Conservation (phyloP, 53 echinoderm and acorn worm species). For the Holothuria leucospilota region DNA sequence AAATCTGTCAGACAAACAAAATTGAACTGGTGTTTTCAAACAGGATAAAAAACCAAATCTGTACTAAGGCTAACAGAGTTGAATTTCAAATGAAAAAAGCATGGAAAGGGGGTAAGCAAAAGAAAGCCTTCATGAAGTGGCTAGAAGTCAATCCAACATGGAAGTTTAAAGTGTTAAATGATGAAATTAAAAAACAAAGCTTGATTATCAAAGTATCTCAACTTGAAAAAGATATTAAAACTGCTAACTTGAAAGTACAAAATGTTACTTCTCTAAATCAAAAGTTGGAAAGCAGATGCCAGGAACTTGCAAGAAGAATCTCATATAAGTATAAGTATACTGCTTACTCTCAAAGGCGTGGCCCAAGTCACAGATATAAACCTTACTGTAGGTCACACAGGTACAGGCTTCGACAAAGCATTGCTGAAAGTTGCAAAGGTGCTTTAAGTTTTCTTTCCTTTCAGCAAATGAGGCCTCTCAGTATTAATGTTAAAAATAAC, state of each 20-base stretch:
- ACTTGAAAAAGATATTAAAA: slow-evolving; percentile 3
- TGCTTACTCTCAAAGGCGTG: no score
- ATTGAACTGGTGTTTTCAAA: neutral
- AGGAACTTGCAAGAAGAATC: slow-evolving; percentile 7
- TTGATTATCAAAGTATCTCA: slow-evolving; percentile 17
- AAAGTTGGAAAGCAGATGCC: neutral
- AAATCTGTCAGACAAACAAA: slow-evolving; percentile 10
- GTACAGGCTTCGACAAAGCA: slow-evolving; percentile 15
- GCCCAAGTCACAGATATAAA: neutral
- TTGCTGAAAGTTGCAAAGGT: slow-evolving; percentile 4
- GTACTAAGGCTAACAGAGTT: slow-evolving; percentile 23
- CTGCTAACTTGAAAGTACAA: neutral
- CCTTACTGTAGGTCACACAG: slow-evolving; percentile 14
- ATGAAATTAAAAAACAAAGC: slow-evolving; percentile 19
- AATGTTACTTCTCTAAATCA: slow-evolving; percentile 8
- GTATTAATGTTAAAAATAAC: neutral
- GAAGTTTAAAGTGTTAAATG: slow-evolving; percentile 41
- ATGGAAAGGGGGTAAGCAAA: slow-evolving; percentile 44
- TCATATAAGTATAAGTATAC: neutral
- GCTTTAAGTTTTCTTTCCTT: slow-evolving; percentile 25
- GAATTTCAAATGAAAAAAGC: slow-evolving; percentile 26
- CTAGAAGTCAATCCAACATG: slow-evolving; percentile 33
- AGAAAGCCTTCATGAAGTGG: slow-evolving; percentile 20
- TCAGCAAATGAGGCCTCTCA: neutral
- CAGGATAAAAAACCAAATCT: slow-evolving; percentile 23